These are phyloP conservation scores for Tangachromis dhanisi DNA, from an alignment of 2,113 vertebrate species.

Conservation along the genomic window DNA sequence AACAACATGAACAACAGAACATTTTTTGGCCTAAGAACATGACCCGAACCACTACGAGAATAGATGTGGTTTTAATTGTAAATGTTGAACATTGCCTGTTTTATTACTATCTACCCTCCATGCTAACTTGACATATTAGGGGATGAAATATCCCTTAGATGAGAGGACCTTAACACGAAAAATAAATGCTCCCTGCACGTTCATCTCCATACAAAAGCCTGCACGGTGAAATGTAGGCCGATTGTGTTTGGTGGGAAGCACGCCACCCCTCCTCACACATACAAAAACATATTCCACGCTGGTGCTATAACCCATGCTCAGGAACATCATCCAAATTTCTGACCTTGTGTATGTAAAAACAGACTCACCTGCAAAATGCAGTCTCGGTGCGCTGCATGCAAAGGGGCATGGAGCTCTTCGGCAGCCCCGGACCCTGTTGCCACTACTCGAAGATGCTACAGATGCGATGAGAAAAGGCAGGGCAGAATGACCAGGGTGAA, in stretches of 20 bases:
- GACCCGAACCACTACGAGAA: background rate
- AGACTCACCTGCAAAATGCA: slow-evolving; percentile 38
- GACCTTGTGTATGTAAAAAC: background rate
- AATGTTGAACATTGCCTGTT: background rate
- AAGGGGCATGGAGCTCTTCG: background rate
- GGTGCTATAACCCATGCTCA: background rate
- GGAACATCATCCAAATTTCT: background rate
- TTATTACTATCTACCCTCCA: background rate
- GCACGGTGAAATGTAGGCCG: background rate
- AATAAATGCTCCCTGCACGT: background rate
- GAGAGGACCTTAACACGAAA: background rate
- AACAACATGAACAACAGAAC: background rate
- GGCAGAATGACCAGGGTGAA: background rate
- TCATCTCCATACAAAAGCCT: background rate
- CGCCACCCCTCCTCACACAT: background rate
- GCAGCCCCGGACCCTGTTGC: background rate
- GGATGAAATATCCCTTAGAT: background rate
- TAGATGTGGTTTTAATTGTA: background rate
- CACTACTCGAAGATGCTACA: slow-evolving; percentile 12
- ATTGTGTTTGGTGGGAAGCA: slow-evolving; percentile 17
- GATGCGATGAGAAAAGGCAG: background rate
- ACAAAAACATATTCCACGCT: background rate
- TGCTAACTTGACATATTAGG: background rate
- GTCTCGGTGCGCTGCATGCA: background rate
- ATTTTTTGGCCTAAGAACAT: background rate